Evolutionary conservation across 2,113 vertebrate genomes (phyloP), one percentile per base, ranked within the genome.

Genomic region (Toxotes jaculatrix): DNA sequence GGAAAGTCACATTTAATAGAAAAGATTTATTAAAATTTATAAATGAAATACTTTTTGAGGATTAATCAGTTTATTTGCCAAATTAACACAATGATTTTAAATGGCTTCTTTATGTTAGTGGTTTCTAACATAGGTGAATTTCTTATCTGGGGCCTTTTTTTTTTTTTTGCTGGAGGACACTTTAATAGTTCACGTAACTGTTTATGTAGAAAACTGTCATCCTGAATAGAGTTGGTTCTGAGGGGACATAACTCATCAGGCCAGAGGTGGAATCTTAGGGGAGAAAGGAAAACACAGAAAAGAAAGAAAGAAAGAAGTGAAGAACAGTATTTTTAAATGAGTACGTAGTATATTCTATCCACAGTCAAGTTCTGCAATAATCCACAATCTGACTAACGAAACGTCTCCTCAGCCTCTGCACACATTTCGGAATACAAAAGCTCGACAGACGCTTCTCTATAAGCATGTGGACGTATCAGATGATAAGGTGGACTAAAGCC

Each of bases 401-500:
- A 0, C 31, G 51, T n/a, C 12, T 51, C 4, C 1, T 13, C 10
- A 13, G 42, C 42, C 2, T 12, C 42, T 49, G 60, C 7, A 2
- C 38, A 7, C 13, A 23, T 61, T 67, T 67, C 77, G 2, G 49
- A 75, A 51, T 34, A 42, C 63, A 73, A 16, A 57, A 38, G 9
- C 17, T 56, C 53, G 77, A 40, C 63, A 42, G 40, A 66, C 17
- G 55, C 43, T 38, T 72, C 0, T 73, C n/a, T 56, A 66, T 2
- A 11, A 66, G 72, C 60, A 34, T 67, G 71, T 14, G 82, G 60
- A 63, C 40, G 67, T 32, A 82, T 82, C 87, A 66, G 80, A 75
- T 83, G 69, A 89, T 80, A 82, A 84, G 36, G 72, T 77, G 81
- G 72, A 74, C 75, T 82, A 36, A 72, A 80, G 81, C 81, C 81